Conservation (phyloP, 2,797 vertebrate species). For the Clamator glandarius region DNA sequence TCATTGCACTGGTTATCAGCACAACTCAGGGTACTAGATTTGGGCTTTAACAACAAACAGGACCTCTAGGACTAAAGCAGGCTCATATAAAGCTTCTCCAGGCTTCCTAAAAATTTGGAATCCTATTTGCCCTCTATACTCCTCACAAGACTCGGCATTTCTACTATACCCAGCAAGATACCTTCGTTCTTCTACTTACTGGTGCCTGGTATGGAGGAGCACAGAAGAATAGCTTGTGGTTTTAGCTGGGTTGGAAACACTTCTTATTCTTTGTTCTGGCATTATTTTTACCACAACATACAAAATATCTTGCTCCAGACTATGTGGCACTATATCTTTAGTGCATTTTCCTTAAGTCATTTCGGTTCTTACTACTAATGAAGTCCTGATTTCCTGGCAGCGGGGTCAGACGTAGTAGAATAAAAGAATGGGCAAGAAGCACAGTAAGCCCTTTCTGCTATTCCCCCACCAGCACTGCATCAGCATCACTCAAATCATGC, state of each 20-base stretch:
- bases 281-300: background rate
- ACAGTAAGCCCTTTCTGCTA: background rate
- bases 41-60: background rate
- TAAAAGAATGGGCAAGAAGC: background rate
- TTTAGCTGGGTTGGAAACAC: background rate
- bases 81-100: background rate
- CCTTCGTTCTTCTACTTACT: background rate
- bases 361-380: background rate
- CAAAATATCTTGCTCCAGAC: background rate
- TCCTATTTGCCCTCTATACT: background rate
- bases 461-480: background rate
- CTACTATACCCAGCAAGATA: background rate
- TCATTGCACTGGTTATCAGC: background rate
- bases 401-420: background rate
- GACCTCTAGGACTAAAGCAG: background rate
- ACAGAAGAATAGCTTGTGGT: background rate
- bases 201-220: background rate
- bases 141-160: background rate
- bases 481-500: background rate
- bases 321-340: background rate
- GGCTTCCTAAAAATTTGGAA: background rate
- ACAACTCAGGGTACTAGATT: background rate
- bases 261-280: background rate
- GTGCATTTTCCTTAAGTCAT: background rate
- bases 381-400: background rate